Conservation (phyloP, 1,140 invertebrate species). For the Drosophila kohkoa region DNA sequence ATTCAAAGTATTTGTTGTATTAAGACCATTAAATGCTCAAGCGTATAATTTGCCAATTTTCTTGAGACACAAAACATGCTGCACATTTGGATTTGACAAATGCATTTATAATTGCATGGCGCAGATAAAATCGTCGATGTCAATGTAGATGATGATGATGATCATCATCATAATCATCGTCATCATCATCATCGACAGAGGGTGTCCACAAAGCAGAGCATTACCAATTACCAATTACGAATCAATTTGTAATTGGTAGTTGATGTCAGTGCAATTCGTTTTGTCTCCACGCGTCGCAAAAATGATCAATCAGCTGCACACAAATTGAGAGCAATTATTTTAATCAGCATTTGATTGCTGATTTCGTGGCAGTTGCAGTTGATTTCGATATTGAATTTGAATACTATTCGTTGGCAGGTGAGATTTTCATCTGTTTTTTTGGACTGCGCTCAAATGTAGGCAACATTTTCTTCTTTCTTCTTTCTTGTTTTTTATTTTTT, state of each 20-base stretch:
- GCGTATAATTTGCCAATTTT: conserved; percentile 50
- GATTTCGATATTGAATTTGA: conserved; percentile 13
- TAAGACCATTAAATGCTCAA: conserved; percentile 60
- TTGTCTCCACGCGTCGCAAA: conserved; percentile 2
- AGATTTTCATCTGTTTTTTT: background rate
- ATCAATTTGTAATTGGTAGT: conserved; percentile 65
- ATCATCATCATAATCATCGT: conserved; percentile 11
- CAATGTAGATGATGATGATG: conserved; percentile 5
- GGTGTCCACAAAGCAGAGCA: conserved; percentile 31
- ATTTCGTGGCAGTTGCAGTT: conserved; percentile 10
- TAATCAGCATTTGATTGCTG: conserved; percentile 45
- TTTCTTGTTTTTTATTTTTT: conserved; percentile 8
- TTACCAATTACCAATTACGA: conserved; percentile 25
- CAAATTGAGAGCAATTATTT: conserved; percentile 48
- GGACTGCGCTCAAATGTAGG: conserved; percentile 23
- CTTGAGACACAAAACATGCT: conserved; percentile 14
- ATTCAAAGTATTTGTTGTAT: conserved; percentile 57
- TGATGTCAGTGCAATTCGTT: conserved; percentile 43
- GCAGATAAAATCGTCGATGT: conserved; percentile 55
- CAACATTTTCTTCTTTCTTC: conserved; percentile 37
- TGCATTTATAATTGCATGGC: conserved; percentile 76
- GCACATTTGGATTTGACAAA: conserved; percentile 62
- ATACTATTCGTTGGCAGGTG: conserved; percentile 4
- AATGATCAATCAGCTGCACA: conserved; percentile 23
- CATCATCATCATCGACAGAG: conserved; percentile 1